Evolutionary conservation across 2,797 vertebrate species (phyloP), one percentile per base, ranked within the genome.

Genomic region (Margarornis squamiger): DNA sequence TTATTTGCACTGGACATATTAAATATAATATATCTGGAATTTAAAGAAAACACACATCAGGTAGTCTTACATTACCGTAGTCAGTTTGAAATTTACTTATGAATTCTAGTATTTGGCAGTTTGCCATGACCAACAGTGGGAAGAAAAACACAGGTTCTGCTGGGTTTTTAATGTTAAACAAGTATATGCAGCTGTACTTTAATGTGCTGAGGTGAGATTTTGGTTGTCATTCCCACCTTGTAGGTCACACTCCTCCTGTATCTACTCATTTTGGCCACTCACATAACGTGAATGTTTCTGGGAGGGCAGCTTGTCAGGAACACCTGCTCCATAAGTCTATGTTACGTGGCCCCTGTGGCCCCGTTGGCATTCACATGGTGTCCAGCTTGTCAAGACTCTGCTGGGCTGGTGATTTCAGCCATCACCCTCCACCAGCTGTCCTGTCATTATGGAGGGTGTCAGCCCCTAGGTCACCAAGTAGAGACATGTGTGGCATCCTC

Each of bases 331-430:
- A 54, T 20, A 21, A 18, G 5, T 54, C 18, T 21, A 0, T 9
- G 1, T 34, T 58, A 18, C 0, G 0, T 21, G 14, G 21, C 1
- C 9, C 3, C 6, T 16, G 17, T 18, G 21, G 14, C 19, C 12
- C 4, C 12, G 1, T 15, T 54, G 39, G 4, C 10, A 74, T 34
- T 57, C 26, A 62, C 14, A 21, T 3, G 4, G 32, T 46, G 18
- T 29, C 17, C 59, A 79, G 17, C 10, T 82, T 59, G 21, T 21
- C 36, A 57, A 19, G n/a, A 26, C 17, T 10, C 30, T 26, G 5
- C 26, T 45, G 36, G 14, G 22, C 8, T 58, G 49, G 22, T 58
- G 39, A 30, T 8, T 68, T 19, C 39, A 62, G 30, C 5, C 39
- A 38, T 18, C 27, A 17, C 30, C 7, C 12, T 58, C 34, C 30